A percentile compares a stretch with the other conserved stretches of the same genome.
phyloP scores from a whole-genome alignment of 1,140 invertebrate genomes.

The Calliopsis andreniformis region DNA sequence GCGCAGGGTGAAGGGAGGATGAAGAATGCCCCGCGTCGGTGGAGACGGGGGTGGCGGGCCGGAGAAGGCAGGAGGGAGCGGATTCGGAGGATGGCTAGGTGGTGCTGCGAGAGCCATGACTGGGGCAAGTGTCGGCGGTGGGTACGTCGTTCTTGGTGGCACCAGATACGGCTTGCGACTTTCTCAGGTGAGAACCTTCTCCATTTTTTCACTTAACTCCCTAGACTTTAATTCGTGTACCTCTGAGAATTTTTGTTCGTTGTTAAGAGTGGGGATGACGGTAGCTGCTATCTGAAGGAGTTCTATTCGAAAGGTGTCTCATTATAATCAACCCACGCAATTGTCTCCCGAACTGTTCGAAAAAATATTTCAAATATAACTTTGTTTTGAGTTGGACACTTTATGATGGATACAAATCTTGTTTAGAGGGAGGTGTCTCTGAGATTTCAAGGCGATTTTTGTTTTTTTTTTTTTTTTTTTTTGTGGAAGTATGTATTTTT shows the following conservation, averaged over 20 bases:
- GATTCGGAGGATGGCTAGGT: conserved; percentile 74
- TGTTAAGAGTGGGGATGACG: neutral
- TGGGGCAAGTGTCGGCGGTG: conserved; percentile 66
- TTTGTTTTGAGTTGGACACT: too few relatives aligned
- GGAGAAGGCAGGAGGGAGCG: conserved; percentile 65
- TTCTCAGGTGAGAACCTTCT: conserved; percentile 70
- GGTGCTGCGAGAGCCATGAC: conserved; percentile 73
- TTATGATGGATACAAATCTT: too few relatives aligned
- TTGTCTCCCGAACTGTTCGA: too few relatives aligned
- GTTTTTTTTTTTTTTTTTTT: too few relatives aligned
- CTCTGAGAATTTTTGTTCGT: neutral
- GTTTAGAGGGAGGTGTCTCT: too few relatives aligned
- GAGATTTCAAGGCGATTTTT: too few relatives aligned
- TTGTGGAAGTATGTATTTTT: too few relatives aligned
- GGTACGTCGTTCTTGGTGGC: conserved; percentile 76
- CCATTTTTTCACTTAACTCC: neutral
- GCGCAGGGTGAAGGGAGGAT: conserved; percentile 77
- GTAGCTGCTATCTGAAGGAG: neutral
- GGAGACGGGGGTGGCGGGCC: conserved; percentile 73
- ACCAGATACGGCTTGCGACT: conserved; percentile 76
- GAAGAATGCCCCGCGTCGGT: conserved; percentile 78
- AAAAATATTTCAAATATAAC: too few relatives aligned
- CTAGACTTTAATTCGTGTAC: neutral
- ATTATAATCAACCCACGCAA: too few relatives aligned
- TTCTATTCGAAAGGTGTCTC: too few relatives aligned